These are phyloP conservation scores for Aphodius sticticus DNA, from an alignment of 2,888 invertebrate species.

Conservation along the genomic window DNA sequence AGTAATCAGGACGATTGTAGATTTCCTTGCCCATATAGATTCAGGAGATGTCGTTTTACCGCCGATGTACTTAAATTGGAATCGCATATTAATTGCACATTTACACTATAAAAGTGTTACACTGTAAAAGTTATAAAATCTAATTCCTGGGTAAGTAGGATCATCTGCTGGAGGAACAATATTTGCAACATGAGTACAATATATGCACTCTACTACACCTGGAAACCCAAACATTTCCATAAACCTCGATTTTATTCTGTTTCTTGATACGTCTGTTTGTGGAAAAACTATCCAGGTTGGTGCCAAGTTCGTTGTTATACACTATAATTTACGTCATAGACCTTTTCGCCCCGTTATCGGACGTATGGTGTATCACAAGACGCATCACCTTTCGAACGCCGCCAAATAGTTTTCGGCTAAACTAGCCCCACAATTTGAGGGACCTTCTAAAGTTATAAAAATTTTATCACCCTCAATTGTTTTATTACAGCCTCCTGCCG, in stretches of 20 bases:
- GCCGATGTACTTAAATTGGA: constrained; percentile 28
- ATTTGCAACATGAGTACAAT: constrained; percentile 7
- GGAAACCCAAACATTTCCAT: constrained; percentile 18
- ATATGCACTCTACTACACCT: not conserved
- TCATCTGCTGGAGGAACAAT: not conserved
- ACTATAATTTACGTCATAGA: too few relatives aligned
- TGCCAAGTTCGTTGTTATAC: not conserved
- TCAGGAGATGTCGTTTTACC: constrained; percentile 27
- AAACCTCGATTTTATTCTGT: not conserved
- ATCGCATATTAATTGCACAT: constrained; percentile 35
- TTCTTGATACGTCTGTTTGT: not conserved
- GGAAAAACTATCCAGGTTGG: not conserved
- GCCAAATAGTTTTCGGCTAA: too few relatives aligned
- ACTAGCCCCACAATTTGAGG: too few relatives aligned
- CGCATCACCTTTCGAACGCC: too few relatives aligned
- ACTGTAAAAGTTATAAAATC: constrained; percentile 25
- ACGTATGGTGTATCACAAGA: too few relatives aligned
- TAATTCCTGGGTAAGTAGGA: not conserved
- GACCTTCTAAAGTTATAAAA: too few relatives aligned
- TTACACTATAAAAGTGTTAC: constrained; percentile 31
- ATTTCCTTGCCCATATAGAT: not conserved
- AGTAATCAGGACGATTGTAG: constrained; percentile 5
- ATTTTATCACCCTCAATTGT: too few relatives aligned
- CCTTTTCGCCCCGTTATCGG: too few relatives aligned
- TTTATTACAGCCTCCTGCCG: too few relatives aligned